Evolutionary conservation across 2,888 invertebrate species (phyloP), one percentile per base, ranked within the genome.

Genomic region (Tiliacea aurago): DNA sequence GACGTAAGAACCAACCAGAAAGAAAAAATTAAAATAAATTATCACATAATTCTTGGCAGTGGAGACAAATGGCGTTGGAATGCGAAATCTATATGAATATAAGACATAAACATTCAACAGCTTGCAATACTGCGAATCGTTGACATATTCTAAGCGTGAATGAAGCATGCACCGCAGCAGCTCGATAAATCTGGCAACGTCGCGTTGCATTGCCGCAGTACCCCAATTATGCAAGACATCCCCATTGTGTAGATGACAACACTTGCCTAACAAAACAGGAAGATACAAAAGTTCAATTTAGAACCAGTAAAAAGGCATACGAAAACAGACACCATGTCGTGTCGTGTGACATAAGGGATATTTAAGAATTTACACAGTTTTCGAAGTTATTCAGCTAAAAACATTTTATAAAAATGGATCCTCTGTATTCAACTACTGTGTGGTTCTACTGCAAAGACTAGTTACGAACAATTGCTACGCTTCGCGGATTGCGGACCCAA

Each of bases 171-270:
- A 64, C 33, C 37, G 45, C 55, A 51, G 73, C 28, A 70, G 41
- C 49, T 63, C 41, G 33, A 67, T 64, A 82, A 65, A 83, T 73
- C 65, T 83, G 56, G 68, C 68, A 78, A 78, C 73, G 56, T 72
- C 47, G 73, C 68, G 18, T 65, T 72, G 56, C 55, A 47, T 55
- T 56, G 56, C 55, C 51, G 59, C 56, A 78, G 78, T 56, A 71
- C 23, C 55, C 55, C 51, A 71, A 77, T 77, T 68, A 77, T 68
- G 82, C 47, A 77, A 70, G 58, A 55, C 49, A 45, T 70, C 43
- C n/a, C 28, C 37, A 47, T 47, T 37, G 23, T 33, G 23, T 37
- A 64, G 18, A n/a, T 28, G 47, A 41, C 62, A 23, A 64, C 43
- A 28, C n/a, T 10, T 23, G 37, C 51, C 2, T 6, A 7, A 55